Base-by-base conservation (phyloP, 2,113 vertebrate genomes). In the Caracal caracal region DNA sequence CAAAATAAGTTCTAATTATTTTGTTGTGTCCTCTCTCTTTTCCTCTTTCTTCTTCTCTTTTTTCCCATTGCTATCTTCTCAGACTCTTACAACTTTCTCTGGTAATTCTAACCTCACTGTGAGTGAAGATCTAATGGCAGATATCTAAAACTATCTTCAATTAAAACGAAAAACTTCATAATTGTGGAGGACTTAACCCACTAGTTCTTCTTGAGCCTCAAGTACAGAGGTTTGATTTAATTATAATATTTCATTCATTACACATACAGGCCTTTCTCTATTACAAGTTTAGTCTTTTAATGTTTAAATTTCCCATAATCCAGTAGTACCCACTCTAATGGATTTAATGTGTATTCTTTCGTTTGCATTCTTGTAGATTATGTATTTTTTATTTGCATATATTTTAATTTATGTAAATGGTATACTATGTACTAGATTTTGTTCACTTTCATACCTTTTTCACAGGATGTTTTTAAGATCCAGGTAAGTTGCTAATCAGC, bases 81-180 rank as follows among this genome's bases (percentile, higher is more conserved):
- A 68, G 47, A 59, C 11, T 84, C 17, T 87, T 9, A 93, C 19
- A 73, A 53, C 20, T 68, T 89, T 17, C 49, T 87, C 4, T 61
- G 53, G 22, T 79, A 78, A 83, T 76, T 71, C 37, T 82, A 40
- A 61, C 30, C 15, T 79, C 82, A 6, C 17, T 80, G 10, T 53
- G 47, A 85, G 79, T 66, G 30, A 82, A 61, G 33, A 63, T 15
- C 90, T 79, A 76, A 82, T 92, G 59, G 3, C 6, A 71, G 40
- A 37, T 80, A 75, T 35, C 11, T 35, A 95, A 86, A 56, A 35
- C 30, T 43, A 33, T 9, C 15, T 84, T 92, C 17, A 73, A 56
- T 80, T 91, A 51, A 40, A 81, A 96, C 79, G 35, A 85, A 71
- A 97, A 86, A 11, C 19, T 94, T 95, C 56, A 63, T 49, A 24